phyloP scores from a whole-genome alignment of 2,113 vertebrate species.

The Ornithorhynchus anatinus region DNA sequence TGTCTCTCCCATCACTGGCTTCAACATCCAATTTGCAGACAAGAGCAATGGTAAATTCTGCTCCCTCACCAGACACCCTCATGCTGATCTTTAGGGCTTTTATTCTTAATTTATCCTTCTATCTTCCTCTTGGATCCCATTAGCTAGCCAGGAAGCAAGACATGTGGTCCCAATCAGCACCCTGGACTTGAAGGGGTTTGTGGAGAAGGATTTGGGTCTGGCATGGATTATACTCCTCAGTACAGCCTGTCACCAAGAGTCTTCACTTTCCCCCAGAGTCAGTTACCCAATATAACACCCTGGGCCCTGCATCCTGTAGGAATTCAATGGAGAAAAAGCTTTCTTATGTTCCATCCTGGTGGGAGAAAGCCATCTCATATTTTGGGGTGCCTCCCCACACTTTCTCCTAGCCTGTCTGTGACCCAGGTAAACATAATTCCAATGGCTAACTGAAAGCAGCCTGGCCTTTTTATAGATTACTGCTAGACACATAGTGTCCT shows the following conservation, averaged over 20 bases:
- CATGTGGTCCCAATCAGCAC: not conserved
- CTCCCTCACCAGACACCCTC: not conserved
- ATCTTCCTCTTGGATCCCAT: not conserved
- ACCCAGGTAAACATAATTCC: too few relatives aligned
- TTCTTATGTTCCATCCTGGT: too few relatives aligned
- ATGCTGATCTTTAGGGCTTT: constrained; percentile 16
- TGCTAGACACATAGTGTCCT: too few relatives aligned
- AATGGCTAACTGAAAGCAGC: too few relatives aligned
- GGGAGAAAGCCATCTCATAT: too few relatives aligned
- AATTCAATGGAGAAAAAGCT: too few relatives aligned
- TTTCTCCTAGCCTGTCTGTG: too few relatives aligned
- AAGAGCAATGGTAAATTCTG: not conserved
- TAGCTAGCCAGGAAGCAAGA: constrained; percentile 41
- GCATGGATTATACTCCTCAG: not conserved
- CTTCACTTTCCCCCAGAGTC: not conserved
- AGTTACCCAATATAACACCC: too few relatives aligned
- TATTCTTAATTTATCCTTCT: constrained; percentile 12
- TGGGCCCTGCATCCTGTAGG: too few relatives aligned
- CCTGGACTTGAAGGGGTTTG: constrained; percentile 3
- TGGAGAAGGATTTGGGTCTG: not conserved
- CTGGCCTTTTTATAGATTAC: too few relatives aligned
- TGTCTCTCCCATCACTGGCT: not conserved
- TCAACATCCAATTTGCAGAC: not conserved
- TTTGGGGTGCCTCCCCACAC: too few relatives aligned
- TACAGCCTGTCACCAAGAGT: not conserved